Evolutionary conservation across 2,888 invertebrate species (phyloP).

Genomic region (Colletes collaris): DNA sequence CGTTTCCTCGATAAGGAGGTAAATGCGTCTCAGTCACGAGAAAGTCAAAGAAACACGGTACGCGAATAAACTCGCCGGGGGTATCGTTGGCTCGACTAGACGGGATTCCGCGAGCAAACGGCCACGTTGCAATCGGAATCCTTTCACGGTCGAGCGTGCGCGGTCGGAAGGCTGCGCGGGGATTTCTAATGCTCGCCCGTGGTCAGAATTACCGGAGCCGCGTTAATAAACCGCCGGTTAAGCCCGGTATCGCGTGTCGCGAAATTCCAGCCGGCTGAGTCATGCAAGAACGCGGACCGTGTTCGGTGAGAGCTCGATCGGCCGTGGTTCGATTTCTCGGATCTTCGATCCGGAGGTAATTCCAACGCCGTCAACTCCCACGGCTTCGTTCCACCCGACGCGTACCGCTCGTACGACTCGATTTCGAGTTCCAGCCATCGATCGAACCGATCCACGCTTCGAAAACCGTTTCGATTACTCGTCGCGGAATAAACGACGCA

Average conservation of each 20-base stretch:
- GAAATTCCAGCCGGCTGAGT: slow-evolving; percentile 69
- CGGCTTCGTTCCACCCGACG: neutral
- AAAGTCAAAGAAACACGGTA: slow-evolving; percentile 5
- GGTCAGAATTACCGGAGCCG: slow-evolving; percentile 57
- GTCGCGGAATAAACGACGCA: too few relatives aligned
- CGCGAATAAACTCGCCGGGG: slow-evolving; percentile 6
- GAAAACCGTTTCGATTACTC: neutral
- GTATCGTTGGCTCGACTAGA: slow-evolving; percentile 20
- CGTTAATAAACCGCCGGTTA: slow-evolving; percentile 67
- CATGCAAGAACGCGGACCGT: slow-evolving; percentile 55
- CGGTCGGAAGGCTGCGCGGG: slow-evolving; percentile 48
- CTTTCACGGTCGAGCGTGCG: slow-evolving; percentile 49
- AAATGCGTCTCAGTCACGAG: slow-evolving; percentile 3
- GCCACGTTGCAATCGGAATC: slow-evolving; percentile 38
- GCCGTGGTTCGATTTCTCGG: slow-evolving; percentile 9
- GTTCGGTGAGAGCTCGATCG: slow-evolving; percentile 25
- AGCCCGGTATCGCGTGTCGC: slow-evolving; percentile 68
- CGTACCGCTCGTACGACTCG: neutral
- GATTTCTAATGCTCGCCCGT: slow-evolving; percentile 63
- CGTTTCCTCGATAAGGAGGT: slow-evolving; percentile 15
- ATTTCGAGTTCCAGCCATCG: neutral
- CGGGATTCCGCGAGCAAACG: slow-evolving; percentile 24
- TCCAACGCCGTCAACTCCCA: slow-evolving; percentile 11
- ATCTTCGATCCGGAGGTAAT: slow-evolving; percentile 1
- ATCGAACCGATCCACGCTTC: neutral